Evolutionary conservation across 2,888 invertebrate species (phyloP).

Genomic region (Ennomos quercinarius): DNA sequence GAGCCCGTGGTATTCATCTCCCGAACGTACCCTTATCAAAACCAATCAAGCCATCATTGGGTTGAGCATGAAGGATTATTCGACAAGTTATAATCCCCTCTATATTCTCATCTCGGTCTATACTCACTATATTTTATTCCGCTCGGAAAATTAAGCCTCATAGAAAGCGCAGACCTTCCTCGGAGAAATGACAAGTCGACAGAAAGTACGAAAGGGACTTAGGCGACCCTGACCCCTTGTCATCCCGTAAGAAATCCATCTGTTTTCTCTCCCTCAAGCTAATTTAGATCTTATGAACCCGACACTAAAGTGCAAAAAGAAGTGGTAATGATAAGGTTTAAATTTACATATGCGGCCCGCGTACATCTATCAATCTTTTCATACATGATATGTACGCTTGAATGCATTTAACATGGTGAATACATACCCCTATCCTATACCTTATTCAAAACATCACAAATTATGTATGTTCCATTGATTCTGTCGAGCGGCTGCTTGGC

Average conservation of each 20-base stretch:
- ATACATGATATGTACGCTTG: slow-evolving; percentile 27
- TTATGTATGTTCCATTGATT: slow-evolving; percentile 19
- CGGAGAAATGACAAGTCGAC: slow-evolving; percentile 31
- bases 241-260: slow-evolving; percentile 22
- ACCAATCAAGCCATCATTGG: slow-evolving; percentile 8
- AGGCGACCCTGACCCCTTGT: slow-evolving; percentile 30
- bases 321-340: neutral
- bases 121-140: slow-evolving; percentile 16
- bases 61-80: slow-evolving; percentile 14
- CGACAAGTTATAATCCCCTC: slow-evolving; percentile 6
- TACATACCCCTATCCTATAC: slow-evolving; percentile 12
- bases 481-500: slow-evolving; percentile 2
- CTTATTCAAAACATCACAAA: slow-evolving; percentile 18
- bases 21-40: slow-evolving; percentile 15
- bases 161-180: slow-evolving; percentile 9
- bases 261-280: neutral
- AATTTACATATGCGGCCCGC: slow-evolving; percentile 15
- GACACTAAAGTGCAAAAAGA: slow-evolving; percentile 1
- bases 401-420: slow-evolving; percentile 26
- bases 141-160: slow-evolving; percentile 13
- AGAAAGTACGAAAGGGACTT: slow-evolving; percentile 26
- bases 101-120: slow-evolving; percentile 6
- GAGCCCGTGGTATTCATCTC: slow-evolving; percentile 8
- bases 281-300: neutral
- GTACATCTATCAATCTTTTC: slow-evolving; percentile 32